A percentile compares a stretch with the other conserved stretches of the same genome.
Evolutionary conservation across 1,140 invertebrate species (phyloP).

Genomic region (Coelopa frigida): DNA sequence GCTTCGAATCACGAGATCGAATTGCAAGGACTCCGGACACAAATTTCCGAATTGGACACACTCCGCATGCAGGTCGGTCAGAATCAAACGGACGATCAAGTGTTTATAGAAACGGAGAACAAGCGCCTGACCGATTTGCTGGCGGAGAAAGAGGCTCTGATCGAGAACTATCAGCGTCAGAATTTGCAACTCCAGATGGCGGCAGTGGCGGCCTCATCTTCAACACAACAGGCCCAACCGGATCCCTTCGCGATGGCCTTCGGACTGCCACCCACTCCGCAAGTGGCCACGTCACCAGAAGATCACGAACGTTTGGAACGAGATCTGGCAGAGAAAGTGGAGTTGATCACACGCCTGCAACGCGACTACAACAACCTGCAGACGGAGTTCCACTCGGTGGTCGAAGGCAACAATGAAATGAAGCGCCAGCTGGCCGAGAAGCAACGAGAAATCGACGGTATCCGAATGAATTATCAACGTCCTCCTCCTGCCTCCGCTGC

Average conservation of each 20-base stretch:
- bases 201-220: constrained; percentile 5
- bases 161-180: constrained; percentile 29
- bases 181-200: constrained; percentile 25
- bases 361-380: constrained; percentile 13
- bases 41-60: constrained; percentile 37
- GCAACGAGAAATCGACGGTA: constrained; percentile 9
- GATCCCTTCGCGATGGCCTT: constrained; percentile 14
- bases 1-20: constrained; percentile 37
- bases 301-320: constrained; percentile 8
- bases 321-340: constrained; percentile 12
- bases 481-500: background rate
- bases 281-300: background rate
- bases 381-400: constrained; percentile 10
- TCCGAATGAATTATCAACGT: constrained; percentile 4
- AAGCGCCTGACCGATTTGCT: constrained; percentile 35
- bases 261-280: constrained; percentile 1
- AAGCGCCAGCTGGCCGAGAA: constrained; percentile 12
- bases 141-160: constrained; percentile 31
- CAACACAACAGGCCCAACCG: background rate
- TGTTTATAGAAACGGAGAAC: constrained; percentile 42
- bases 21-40: constrained; percentile 29
- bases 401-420: constrained; percentile 11
- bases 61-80: constrained; percentile 29
- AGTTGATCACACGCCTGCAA: constrained; percentile 4
- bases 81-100: constrained; percentile 41